These are phyloP conservation scores for Scrobipalpa atriplicella DNA, from an alignment of 2,888 invertebrate genomes.

Conservation along the genomic window DNA sequence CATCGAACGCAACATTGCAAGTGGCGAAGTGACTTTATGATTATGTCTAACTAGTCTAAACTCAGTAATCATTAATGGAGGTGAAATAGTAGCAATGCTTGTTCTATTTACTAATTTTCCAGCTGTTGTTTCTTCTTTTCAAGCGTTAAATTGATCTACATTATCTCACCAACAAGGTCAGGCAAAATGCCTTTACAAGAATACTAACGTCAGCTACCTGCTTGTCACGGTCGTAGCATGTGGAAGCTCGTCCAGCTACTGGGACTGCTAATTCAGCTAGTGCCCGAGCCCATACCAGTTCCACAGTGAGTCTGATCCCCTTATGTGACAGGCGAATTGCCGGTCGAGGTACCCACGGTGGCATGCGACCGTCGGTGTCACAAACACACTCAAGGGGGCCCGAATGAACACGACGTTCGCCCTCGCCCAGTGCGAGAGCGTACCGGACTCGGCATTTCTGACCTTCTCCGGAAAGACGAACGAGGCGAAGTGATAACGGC, in stretches of 20 bases:
- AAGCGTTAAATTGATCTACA: neutral
- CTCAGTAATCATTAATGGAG: slow-evolving; percentile 7
- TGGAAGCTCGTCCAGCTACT: slow-evolving; percentile 81
- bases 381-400: slow-evolving; percentile 87
- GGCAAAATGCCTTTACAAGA: slow-evolving; percentile 11
- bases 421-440: slow-evolving; percentile 86
- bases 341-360: slow-evolving; percentile 87
- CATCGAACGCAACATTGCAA: no score
- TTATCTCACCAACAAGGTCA: neutral
- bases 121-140: neutral
- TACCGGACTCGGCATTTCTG: slow-evolving; percentile 90
- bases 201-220: slow-evolving; percentile 44
- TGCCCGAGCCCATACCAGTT: slow-evolving; percentile 88
- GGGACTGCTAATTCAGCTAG: slow-evolving; percentile 80
- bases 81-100: slow-evolving; percentile 2
- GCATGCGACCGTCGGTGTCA: slow-evolving; percentile 87
- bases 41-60: no score
- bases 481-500: slow-evolving; percentile 81
- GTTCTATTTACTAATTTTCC: neutral
- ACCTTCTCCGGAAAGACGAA: slow-evolving; percentile 91
- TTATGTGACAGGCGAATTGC: slow-evolving; percentile 84
- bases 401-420: slow-evolving; percentile 85
- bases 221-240: slow-evolving; percentile 91
- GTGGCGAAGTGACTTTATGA: neutral
- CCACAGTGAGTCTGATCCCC: slow-evolving; percentile 87